Conservation (phyloP, 2,888 invertebrate species). For the Macropis europaea region DNA sequence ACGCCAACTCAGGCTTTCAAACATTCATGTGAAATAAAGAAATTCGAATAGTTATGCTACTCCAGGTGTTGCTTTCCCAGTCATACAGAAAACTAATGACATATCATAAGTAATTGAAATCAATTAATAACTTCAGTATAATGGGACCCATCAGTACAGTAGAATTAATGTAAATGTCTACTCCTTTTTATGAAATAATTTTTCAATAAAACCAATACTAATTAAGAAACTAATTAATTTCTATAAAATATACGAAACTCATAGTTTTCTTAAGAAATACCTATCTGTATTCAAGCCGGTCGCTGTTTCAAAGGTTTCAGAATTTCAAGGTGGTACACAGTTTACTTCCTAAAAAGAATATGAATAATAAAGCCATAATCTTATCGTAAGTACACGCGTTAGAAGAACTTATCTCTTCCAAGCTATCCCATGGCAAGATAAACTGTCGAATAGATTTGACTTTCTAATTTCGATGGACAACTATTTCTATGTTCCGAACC, state of each 20-base stretch:
- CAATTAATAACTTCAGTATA: no score
- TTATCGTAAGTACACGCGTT: constrained; percentile 15
- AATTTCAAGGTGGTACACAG: background rate
- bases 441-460: constrained; percentile 22
- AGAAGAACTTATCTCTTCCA: constrained; percentile 3
- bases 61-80: background rate
- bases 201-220: background rate
- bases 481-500: constrained; percentile 4
- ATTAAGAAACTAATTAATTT: constrained; percentile 1
- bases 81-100: no score
- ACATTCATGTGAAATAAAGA: background rate
- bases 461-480: constrained; percentile 25
- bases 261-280: background rate
- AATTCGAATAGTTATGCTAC: background rate
- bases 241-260: background rate
- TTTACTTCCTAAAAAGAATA: constrained; percentile 7
- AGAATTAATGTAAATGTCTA: background rate
- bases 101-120: no score
- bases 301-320: background rate
- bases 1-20: background rate
- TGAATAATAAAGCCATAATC: constrained; percentile 29
- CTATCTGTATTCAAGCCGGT: background rate
- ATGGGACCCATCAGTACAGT: no score
- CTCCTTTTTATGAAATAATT: background rate
- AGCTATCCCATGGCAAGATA: background rate